Evolutionary conservation across 2,888 invertebrate genomes (phyloP).

Genomic region (Dorcus parallelipipedus): DNA sequence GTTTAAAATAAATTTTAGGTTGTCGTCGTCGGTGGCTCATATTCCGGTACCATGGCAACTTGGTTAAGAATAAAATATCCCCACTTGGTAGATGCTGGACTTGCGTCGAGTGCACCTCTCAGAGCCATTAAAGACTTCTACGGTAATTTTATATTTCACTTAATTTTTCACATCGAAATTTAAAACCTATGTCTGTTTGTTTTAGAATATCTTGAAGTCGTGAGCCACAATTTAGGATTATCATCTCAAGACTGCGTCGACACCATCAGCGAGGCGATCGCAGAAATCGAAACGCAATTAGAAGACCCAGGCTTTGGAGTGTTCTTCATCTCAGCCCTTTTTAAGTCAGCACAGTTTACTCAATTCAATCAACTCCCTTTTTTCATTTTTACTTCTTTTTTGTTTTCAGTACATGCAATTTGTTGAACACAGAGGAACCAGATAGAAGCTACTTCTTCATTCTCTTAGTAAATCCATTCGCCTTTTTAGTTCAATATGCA

Average conservation of each 20-base stretch:
- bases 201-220: slow-evolving; percentile 56
- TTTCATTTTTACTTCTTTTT: no score
- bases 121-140: slow-evolving; percentile 27
- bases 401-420: slow-evolving; percentile 15
- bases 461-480: slow-evolving; percentile 15
- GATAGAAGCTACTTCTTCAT: slow-evolving; percentile 22
- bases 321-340: slow-evolving; percentile 44
- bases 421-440: slow-evolving; percentile 15
- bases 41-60: slow-evolving; percentile 29
- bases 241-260: slow-evolving; percentile 43
- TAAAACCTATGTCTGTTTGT: background rate
- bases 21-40: slow-evolving; percentile 32
- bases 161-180: no score
- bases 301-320: slow-evolving; percentile 34
- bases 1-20: slow-evolving; percentile 10
- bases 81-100: slow-evolving; percentile 26
- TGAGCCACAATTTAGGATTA: slow-evolving; percentile 46
- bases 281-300: slow-evolving; percentile 38
- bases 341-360: slow-evolving; percentile 45
- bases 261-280: slow-evolving; percentile 46
- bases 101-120: slow-evolving; percentile 30
- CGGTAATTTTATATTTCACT: slow-evolving; percentile 14
- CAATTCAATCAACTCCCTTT: background rate
- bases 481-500: slow-evolving; percentile 22
- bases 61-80: slow-evolving; percentile 31